Conservation (phyloP, 2,888 invertebrate species). For the Andricus quercusramuli region DNA sequence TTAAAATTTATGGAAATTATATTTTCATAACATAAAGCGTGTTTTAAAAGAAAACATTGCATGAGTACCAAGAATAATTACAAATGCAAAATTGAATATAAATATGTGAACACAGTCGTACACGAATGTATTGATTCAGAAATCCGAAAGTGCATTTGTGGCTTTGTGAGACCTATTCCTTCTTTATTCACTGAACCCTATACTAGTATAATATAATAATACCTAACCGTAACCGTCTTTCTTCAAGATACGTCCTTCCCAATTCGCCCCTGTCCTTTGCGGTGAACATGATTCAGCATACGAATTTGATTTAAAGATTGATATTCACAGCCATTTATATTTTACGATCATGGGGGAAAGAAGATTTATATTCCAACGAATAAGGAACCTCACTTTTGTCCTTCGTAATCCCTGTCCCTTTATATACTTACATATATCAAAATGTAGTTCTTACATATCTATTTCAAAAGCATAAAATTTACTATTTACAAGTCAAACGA, state of each 20-base stretch:
- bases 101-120: conserved; percentile 17
- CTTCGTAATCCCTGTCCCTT: neutral
- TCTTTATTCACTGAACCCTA: conserved; percentile 12
- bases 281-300: conserved; percentile 9
- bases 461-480: neutral
- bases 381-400: neutral
- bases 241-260: conserved; percentile 6
- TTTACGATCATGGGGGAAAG: neutral
- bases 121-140: neutral
- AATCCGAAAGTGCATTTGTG: conserved; percentile 24
- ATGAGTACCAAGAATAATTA: neutral
- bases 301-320: neutral
- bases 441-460: neutral
- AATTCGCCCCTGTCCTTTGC: conserved; percentile 5
- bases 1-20: too few relatives aligned
- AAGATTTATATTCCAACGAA: neutral
- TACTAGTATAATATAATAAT: neutral
- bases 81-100: conserved; percentile 11
- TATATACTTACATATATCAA: neutral
- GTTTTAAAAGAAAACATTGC: neutral
- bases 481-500: neutral
- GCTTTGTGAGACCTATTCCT: conserved; percentile 16
- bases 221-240: neutral
- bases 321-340: neutral
- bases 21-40: too few relatives aligned